Base-by-base conservation (phyloP, 2,113 vertebrate species). In the Gobio gobio region DNA sequence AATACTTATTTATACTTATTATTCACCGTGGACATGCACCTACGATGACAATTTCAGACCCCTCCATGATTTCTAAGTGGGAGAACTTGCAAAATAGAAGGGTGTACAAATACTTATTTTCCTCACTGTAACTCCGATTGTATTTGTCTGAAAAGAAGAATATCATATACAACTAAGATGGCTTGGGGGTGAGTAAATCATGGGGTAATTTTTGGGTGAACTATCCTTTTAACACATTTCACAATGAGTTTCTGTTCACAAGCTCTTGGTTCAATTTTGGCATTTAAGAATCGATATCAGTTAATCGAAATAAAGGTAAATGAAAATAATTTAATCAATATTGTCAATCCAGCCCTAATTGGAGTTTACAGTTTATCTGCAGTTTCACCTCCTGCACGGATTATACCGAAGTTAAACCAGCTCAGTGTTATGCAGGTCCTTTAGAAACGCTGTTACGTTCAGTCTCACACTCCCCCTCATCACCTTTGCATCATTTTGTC, bases 401-500 rank as follows among this genome's bases (percentile, higher is more conserved):
- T 70, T 68, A 40, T 40, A 22, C 18, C 9, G 68, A 43, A 12
- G 20, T 43, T 72, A 12, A 72, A 22, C 68, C 7, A 72, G 10
- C 33, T 59, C 20, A 59, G 54, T 78, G 76, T 78, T 78, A 29
- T 24, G 76, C 12, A 16, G 54, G 20, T n/a, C 36, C 16, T 54
- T 77, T n/a, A 77, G 24, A 51, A 54, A 13, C 6, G 4, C 40
- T 74, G 20, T n/a, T 75, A 51, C 5, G 0, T 56, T 78, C 26
- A 12, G 10, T 36, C 66, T 73, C 45, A 18, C 6, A 29, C 22
- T 29, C 72, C 14, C 40, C 18, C 13, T 26, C 51, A 59, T 76
- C 26, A 20, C 20, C 40, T 83, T 83, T 49, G 33, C 29, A n/a
- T 73, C 40, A 61, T 72, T 74, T 80, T 16, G 40, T 80, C 76